Percentiles rank a stretch among this genome's conserved stretches.
phyloP scores from a whole-genome alignment of 2,113 vertebrate species.

The Pterocles orientalis region DNA sequence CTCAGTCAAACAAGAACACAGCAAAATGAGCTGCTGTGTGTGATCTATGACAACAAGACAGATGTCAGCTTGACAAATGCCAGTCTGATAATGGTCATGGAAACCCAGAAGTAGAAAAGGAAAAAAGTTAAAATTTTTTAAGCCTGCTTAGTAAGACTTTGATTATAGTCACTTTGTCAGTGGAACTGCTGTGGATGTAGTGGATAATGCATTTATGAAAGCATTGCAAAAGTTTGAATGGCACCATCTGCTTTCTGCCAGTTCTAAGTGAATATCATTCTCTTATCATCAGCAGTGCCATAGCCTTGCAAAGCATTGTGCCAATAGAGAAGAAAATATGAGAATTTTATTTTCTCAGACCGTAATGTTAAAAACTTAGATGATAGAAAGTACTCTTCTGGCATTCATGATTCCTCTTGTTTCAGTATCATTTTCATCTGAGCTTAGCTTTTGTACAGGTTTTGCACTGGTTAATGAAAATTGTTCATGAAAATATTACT shows the following conservation, averaged over 20 bases:
- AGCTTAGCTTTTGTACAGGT: background rate
- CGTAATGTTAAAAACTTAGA: background rate
- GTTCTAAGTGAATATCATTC: background rate
- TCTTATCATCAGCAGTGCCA: background rate
- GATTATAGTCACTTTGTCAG: background rate
- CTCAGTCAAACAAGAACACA: background rate
- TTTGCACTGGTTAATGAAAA: constrained; percentile 3
- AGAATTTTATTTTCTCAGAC: background rate
- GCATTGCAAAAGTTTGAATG: background rate
- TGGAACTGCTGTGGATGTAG: background rate
- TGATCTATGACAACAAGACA: background rate
- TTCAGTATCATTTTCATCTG: background rate
- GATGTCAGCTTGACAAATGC: background rate
- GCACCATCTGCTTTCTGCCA: background rate
- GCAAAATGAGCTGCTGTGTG: background rate
- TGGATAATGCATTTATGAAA: background rate
- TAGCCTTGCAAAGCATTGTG: background rate
- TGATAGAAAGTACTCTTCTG: background rate
- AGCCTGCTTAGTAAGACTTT: background rate
- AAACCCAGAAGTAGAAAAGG: background rate
- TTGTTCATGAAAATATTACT: constrained; percentile 10
- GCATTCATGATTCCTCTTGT: background rate
- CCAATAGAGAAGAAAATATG: background rate
- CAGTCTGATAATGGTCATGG: background rate
- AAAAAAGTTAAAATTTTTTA: background rate